Conservation (phyloP, 2,888 invertebrate genomes). For the Sinohyriopsis cumingii region DNA sequence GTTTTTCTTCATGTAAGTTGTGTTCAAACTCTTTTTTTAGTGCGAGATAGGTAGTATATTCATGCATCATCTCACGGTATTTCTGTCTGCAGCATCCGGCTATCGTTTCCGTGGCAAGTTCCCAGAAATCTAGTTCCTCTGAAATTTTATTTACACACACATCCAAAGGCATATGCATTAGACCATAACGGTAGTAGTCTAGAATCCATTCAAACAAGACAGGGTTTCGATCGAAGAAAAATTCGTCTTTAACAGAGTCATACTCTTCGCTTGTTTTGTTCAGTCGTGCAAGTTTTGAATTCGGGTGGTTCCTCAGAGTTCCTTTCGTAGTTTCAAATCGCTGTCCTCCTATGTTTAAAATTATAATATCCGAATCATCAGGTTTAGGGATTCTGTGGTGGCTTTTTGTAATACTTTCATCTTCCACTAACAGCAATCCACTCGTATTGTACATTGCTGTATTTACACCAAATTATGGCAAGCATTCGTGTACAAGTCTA, state of each 20-base stretch:
- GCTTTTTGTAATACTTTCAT: too few species aligned
- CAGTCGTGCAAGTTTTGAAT: conserved; percentile 29
- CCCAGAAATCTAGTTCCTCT: conserved; percentile 52
- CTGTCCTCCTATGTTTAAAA: conserved; percentile 38
- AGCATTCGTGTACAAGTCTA: too few species aligned
- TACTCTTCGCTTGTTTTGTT: conserved; percentile 21
- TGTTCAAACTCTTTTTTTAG: conserved; percentile 36
- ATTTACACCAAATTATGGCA: too few species aligned
- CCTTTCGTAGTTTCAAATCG: conserved; percentile 30
- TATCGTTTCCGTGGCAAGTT: conserved; percentile 34
- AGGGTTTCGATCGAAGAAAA: conserved; percentile 58
- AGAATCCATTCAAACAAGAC: conserved; percentile 44
- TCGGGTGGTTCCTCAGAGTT: conserved; percentile 36
- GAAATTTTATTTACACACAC: conserved; percentile 38
- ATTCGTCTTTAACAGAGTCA: conserved; percentile 23
- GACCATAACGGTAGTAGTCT: conserved; percentile 46
- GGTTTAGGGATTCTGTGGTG: too few species aligned
- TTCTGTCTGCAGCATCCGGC: conserved; percentile 48
- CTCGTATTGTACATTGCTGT: too few species aligned
- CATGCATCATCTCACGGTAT: conserved; percentile 38
- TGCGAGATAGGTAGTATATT: conserved; percentile 33
- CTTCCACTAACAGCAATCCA: too few species aligned
- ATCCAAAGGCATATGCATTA: conserved; percentile 49
- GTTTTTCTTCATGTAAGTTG: conserved; percentile 13
- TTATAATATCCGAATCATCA: conserved; percentile 24